These are phyloP conservation scores for Tetanocera ferruginea DNA, from an alignment of 2,888 invertebrate species.

Conservation along the genomic window DNA sequence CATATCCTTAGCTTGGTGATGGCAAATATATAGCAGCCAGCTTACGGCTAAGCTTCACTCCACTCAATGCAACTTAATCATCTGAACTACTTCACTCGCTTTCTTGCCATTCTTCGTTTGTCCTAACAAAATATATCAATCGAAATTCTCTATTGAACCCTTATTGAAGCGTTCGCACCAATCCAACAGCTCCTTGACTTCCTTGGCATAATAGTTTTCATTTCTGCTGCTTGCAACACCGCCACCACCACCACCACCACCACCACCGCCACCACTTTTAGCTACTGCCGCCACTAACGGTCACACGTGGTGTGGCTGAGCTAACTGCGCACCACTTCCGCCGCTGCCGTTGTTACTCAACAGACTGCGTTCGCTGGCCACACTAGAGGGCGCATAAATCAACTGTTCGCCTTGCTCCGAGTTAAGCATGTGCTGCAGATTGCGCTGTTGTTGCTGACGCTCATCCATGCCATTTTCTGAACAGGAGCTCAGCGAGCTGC, in stretches of 20 bases:
- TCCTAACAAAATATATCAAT: conserved; percentile 43
- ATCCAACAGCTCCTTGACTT: conserved; percentile 62
- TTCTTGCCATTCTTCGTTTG: background rate
- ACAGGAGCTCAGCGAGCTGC: conserved; percentile 52
- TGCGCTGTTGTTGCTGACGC: conserved; percentile 39
- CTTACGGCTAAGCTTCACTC: too few species aligned
- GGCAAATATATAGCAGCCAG: too few species aligned
- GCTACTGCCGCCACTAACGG: conserved; percentile 48
- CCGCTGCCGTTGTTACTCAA: conserved; percentile 68
- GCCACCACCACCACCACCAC: background rate
- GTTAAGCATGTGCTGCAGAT: conserved; percentile 37
- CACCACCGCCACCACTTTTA: conserved; percentile 22
- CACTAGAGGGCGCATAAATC: conserved; percentile 67
- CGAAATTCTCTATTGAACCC: conserved; percentile 60
- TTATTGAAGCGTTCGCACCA: conserved; percentile 66
- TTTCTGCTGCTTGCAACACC: conserved; percentile 39
- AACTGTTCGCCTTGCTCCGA: conserved; percentile 59
- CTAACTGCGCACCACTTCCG: conserved; percentile 56
- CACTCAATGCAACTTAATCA: background rate
- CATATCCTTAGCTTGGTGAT: too few species aligned
- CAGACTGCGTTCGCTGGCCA: conserved; percentile 67
- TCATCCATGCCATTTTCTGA: conserved; percentile 38
- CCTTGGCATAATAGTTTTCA: conserved; percentile 61
- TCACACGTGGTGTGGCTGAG: conserved; percentile 65
- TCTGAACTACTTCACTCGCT: background rate